These are phyloP conservation scores for Cathartes aura DNA, from an alignment of 2,113 vertebrate species.

Conservation along the genomic window DNA sequence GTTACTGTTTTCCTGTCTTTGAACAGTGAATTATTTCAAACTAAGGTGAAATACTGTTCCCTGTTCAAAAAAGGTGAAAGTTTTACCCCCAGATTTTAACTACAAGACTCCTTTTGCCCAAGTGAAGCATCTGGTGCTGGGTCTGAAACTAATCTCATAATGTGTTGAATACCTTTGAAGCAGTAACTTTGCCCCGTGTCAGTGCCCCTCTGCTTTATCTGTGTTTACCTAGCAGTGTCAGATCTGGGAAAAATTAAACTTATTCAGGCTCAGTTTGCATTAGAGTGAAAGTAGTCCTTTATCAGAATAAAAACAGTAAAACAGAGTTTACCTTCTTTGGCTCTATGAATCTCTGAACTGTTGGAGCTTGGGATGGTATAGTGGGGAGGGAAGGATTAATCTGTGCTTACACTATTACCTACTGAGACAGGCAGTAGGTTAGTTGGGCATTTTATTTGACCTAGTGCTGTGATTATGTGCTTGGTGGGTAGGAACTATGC, in stretches of 20 bases:
- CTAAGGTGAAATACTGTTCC: neutral
- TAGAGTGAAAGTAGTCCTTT: neutral
- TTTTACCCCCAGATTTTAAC: neutral
- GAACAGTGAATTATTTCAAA: neutral
- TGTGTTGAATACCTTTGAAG: neutral
- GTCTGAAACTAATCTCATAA: neutral
- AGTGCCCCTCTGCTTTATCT: neutral
- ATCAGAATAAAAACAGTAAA: neutral
- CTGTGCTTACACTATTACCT: accelerated
- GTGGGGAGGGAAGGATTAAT: neutral
- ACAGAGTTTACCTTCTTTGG: neutral
- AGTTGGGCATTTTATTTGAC: neutral
- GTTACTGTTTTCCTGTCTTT: neutral
- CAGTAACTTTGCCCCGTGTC: neutral
- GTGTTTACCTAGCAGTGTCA: neutral
- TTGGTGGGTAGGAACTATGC: neutral
- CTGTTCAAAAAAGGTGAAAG: neutral
- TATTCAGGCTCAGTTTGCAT: neutral
- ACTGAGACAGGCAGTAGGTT: neutral
- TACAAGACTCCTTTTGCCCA: neutral
- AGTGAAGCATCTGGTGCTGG: neutral
- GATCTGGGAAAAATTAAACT: neutral
- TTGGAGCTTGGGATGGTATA: neutral
- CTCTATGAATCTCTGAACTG: neutral
- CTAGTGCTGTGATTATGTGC: neutral